Evolutionary conservation across 1,140 invertebrate species (phyloP).

Genomic region (Notospermus geniculatus): DNA sequence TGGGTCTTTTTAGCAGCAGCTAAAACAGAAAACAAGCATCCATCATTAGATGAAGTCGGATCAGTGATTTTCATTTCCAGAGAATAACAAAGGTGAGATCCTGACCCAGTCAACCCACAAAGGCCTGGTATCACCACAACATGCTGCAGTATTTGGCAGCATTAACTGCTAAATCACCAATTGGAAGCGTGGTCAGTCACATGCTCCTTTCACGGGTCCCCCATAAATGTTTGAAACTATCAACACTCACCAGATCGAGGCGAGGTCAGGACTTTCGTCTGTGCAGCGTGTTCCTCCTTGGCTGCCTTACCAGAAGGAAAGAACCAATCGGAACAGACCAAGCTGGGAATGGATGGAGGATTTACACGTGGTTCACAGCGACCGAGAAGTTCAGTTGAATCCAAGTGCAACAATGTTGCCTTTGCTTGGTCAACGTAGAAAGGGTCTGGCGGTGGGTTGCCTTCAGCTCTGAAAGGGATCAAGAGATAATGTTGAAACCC

Average conservation of each 20-base stretch:
- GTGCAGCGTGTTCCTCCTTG: background rate
- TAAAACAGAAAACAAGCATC: background rate
- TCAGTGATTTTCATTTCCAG: background rate
- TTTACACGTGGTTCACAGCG: constrained; percentile 41
- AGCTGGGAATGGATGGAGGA: background rate
- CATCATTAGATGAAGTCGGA: background rate
- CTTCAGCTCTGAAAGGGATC: constrained; percentile 28
- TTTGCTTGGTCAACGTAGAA: constrained; percentile 55
- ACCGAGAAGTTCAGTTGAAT: constrained; percentile 45
- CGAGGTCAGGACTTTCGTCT: background rate
- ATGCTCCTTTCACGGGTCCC: too few species aligned
- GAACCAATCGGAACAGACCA: background rate
- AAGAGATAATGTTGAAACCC: background rate
- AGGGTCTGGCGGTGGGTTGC: constrained; percentile 41
- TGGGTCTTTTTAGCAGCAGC: background rate
- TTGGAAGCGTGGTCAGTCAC: too few species aligned
- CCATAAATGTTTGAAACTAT: too few species aligned
- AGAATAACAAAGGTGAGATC: too few species aligned
- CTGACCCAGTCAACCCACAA: too few species aligned
- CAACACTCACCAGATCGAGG: background rate
- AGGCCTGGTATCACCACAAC: too few species aligned
- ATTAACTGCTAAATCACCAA: too few species aligned
- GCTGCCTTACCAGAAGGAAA: background rate
- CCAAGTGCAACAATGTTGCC: constrained; percentile 53
- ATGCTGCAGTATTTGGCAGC: too few species aligned